phyloP scores from a whole-genome alignment of 2,797 vertebrate genomes.

The Oreonectes daqikongensis region DNA sequence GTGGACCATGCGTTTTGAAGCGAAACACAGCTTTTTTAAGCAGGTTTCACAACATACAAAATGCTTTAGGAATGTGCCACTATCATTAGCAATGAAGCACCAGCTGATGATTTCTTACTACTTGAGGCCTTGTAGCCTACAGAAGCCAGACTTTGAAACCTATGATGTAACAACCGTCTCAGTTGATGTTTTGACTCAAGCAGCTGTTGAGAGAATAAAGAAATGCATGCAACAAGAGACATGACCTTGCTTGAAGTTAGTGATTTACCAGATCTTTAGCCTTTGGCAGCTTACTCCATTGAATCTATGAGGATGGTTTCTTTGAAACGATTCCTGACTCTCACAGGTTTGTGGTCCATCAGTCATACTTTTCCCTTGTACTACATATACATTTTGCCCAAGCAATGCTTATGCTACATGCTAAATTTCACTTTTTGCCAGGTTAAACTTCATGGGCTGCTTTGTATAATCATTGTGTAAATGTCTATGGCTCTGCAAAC shows the following conservation, averaged over 20 bases:
- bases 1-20: too few relatives aligned
- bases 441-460: too few relatives aligned
- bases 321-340: conserved; percentile 1
- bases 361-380: too few relatives aligned
- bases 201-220: conserved; percentile 18
- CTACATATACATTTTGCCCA: too few relatives aligned
- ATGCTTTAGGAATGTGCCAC: not conserved
- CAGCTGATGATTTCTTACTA: conserved; percentile 31
- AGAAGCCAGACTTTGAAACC: conserved; percentile 20
- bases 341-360: not conserved
- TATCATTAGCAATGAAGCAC: conserved; percentile 28
- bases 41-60: too few relatives aligned
- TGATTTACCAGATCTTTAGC: too few relatives aligned
- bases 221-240: not conserved
- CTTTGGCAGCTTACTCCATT: not conserved
- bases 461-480: too few relatives aligned
- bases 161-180: not conserved
- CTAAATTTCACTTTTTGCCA: too few relatives aligned
- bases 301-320: not conserved
- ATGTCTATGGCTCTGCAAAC: too few relatives aligned
- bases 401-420: too few relatives aligned
- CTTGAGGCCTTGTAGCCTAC: conserved; percentile 18
- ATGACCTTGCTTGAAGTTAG: too few relatives aligned
- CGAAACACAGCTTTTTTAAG: too few relatives aligned
- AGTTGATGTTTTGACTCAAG: conserved; percentile 15